phyloP scores from a whole-genome alignment of 64 coral and sea anemone species.

The Cladopsammia gracilis region DNA sequence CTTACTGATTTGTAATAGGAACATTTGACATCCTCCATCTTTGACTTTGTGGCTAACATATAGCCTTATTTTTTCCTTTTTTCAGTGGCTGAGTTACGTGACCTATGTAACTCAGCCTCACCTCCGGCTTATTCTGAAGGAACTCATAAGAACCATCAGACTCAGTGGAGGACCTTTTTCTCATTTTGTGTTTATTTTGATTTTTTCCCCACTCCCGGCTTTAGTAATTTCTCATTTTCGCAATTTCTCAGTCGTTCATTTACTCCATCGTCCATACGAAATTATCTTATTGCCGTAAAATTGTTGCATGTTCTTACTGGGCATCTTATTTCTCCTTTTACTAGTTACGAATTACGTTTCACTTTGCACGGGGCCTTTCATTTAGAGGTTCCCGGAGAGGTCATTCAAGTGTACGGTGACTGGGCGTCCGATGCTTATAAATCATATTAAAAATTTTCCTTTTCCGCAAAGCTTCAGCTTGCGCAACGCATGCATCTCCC shows the following conservation, averaged over 20 bases:
- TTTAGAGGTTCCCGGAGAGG: slow-evolving; percentile 14
- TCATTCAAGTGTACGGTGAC: slow-evolving; percentile 37
- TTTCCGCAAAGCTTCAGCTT: neutral
- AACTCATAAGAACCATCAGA: too few species aligned
- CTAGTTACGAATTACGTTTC: neutral
- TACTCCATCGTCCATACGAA: slow-evolving; percentile 36
- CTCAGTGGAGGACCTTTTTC: too few species aligned
- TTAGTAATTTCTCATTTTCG: too few species aligned
- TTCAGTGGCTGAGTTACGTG: too few species aligned
- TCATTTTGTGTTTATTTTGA: too few species aligned
- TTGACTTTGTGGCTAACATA: too few species aligned
- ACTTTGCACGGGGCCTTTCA: slow-evolving; percentile 13
- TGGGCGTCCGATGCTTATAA: slow-evolving; percentile 54
- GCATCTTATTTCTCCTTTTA: neutral
- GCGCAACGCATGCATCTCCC: neutral
- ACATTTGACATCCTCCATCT: too few species aligned
- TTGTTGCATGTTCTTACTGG: slow-evolving; percentile 20
- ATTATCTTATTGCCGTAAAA: slow-evolving; percentile 47
- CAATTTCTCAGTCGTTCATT: slow-evolving; percentile 9
- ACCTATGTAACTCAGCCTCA: too few species aligned
- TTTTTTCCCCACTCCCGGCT: too few species aligned
- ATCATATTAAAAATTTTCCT: slow-evolving; percentile 1
- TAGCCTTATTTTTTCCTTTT: too few species aligned
- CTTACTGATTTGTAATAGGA: too few species aligned
- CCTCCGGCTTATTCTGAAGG: too few species aligned